phyloP scores from a whole-genome alignment of 1,140 invertebrate species.

The Lithobius niger region DNA sequence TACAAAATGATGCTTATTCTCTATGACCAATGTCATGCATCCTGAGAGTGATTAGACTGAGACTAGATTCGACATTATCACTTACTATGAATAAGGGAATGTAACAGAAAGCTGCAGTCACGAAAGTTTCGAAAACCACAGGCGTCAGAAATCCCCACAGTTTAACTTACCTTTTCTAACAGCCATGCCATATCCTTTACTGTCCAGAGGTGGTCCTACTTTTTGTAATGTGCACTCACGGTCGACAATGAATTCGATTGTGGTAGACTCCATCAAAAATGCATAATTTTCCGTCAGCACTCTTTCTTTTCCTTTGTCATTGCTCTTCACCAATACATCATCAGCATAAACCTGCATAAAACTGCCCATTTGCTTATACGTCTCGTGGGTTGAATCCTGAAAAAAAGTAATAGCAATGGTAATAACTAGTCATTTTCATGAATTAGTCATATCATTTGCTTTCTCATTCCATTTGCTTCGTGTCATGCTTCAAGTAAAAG shows the following conservation, averaged over 20 bases:
- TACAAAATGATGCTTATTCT: too few species aligned
- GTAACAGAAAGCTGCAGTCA: too few species aligned
- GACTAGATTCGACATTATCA: too few species aligned
- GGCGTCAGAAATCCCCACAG: too few species aligned
- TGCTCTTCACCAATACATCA: constrained; percentile 34
- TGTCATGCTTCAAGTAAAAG: too few species aligned
- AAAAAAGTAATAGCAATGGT: constrained; percentile 1
- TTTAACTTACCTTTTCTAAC: constrained; percentile 23
- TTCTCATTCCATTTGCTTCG: too few species aligned
- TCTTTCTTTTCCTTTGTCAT: constrained; percentile 34
- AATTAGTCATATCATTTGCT: too few species aligned
- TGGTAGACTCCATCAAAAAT: constrained; percentile 38
- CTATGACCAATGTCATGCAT: too few species aligned
- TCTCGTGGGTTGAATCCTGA: constrained; percentile 36
- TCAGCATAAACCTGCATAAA: constrained; percentile 32
- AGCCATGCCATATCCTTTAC: constrained; percentile 37
- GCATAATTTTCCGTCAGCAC: constrained; percentile 35
- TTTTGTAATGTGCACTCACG: constrained; percentile 35
- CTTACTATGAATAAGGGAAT: too few species aligned
- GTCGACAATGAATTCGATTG: constrained; percentile 33
- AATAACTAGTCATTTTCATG: too few species aligned
- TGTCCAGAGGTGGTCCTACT: constrained; percentile 36
- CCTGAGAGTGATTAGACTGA: too few species aligned
- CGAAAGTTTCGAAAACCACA: too few species aligned
- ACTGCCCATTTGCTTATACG: constrained; percentile 40